These are phyloP conservation scores for Parambassis ranga DNA, from an alignment of 2,797 vertebrate species.

Conservation along the genomic window DNA sequence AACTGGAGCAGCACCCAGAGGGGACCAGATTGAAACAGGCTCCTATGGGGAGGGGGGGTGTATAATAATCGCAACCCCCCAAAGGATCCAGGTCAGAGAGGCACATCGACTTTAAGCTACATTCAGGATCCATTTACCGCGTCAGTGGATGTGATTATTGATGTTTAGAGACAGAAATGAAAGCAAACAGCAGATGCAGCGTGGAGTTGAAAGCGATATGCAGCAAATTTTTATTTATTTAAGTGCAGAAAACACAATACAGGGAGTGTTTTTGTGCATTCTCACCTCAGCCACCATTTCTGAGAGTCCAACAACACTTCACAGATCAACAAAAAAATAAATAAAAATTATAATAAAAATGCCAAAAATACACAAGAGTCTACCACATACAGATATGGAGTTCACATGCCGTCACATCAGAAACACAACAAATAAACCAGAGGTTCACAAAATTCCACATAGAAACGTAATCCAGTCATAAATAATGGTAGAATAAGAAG, in stretches of 20 bases:
- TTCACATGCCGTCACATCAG: slow-evolving; percentile 60
- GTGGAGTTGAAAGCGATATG: slow-evolving; percentile 72
- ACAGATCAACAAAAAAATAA: too few species aligned
- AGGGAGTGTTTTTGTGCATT: slow-evolving; percentile 70
- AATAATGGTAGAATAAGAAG: slow-evolving; percentile 26
- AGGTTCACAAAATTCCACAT: slow-evolving; percentile 49
- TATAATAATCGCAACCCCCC: slow-evolving; percentile 13
- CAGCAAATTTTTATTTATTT: slow-evolving; percentile 81
- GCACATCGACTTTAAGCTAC: slow-evolving; percentile 1
- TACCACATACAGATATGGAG: slow-evolving; percentile 67
- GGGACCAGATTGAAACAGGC: slow-evolving; percentile 53
- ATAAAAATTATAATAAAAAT: too few species aligned
- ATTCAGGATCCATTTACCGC: too few species aligned
- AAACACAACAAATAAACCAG: slow-evolving; percentile 54
- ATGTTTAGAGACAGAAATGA: not conserved
- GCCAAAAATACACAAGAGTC: slow-evolving; percentile 60
- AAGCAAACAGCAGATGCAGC: not conserved
- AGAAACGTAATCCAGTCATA: slow-evolving; percentile 34
- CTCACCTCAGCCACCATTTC: slow-evolving; percentile 56
- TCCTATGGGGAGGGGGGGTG: slow-evolving; percentile 28
- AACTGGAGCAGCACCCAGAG: slow-evolving; percentile 72
- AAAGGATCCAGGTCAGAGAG: slow-evolving; percentile 4
- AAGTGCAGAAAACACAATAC: slow-evolving; percentile 78
- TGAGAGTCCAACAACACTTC: slow-evolving; percentile 55
- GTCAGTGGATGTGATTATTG: too few species aligned